A percentile compares a stretch with the other conserved stretches of the same genome.
These are phyloP conservation scores for Beris chalybata DNA, from an alignment of 2,888 invertebrate genomes.

Conservation along the genomic window DNA sequence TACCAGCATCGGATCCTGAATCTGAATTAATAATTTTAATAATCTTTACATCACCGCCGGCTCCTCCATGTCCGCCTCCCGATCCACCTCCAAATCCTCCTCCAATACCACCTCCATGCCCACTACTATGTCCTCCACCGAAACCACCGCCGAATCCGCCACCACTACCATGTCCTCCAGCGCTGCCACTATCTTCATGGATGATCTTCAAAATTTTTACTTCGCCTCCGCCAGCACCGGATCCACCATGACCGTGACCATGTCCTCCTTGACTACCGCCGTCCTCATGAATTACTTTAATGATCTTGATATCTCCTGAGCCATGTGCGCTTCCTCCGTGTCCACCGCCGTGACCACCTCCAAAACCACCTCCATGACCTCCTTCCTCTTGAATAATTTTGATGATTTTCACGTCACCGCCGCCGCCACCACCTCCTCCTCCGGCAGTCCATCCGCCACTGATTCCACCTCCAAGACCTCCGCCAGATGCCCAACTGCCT, in stretches of 20 bases:
- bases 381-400: neutral
- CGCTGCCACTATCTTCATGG: neutral
- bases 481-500: constrained; percentile 2
- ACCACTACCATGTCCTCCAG: constrained; percentile 6
- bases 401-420: neutral
- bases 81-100: neutral
- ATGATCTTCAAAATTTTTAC: constrained; percentile 6
- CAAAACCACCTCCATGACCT: constrained; percentile 5
- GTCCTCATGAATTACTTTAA: constrained; percentile 23
- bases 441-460: neutral
- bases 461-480: constrained; percentile 2
- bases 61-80: constrained; percentile 3
- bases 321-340: constrained; percentile 3
- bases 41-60: constrained; percentile 22
- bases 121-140: constrained; percentile 12
- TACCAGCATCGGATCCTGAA: constrained; percentile 5
- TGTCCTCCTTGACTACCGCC: constrained; percentile 15
- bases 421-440: constrained; percentile 16
- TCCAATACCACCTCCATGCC: neutral
- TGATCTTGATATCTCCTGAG: constrained; percentile 19
- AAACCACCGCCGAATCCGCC: constrained; percentile 7
- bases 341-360: constrained; percentile 20
- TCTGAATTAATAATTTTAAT: constrained; percentile 19
- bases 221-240: constrained; percentile 5
- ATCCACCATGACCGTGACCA: constrained; percentile 15